These are phyloP conservation scores for Tenthredo distinguenda DNA, from an alignment of 2,888 invertebrate genomes.

Conservation along the genomic window DNA sequence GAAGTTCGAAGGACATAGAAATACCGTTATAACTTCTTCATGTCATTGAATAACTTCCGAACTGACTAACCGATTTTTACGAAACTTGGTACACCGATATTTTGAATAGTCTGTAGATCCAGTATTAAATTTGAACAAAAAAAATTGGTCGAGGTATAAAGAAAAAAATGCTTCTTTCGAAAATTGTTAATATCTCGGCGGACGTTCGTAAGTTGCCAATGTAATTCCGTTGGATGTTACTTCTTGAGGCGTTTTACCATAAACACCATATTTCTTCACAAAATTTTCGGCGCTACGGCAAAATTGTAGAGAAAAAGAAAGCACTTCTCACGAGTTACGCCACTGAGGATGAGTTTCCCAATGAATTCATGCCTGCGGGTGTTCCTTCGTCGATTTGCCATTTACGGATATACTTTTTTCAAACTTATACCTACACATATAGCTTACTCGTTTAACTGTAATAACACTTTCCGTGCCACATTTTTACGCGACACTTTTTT, in stretches of 20 bases:
- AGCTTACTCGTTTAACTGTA: slow-evolving; percentile 2
- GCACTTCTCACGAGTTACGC: not conserved
- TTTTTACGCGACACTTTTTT: slow-evolving; percentile 7
- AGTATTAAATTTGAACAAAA: too few species aligned
- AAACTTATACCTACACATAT: not conserved
- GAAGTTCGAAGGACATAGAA: too few species aligned
- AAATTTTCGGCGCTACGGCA: not conserved
- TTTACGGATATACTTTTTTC: slow-evolving; percentile 18
- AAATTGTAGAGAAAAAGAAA: not conserved
- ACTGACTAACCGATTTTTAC: not conserved
- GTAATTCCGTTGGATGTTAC: too few species aligned
- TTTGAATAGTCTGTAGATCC: not conserved
- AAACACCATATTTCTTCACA: too few species aligned
- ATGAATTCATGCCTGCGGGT: not conserved
- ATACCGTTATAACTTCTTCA: not conserved
- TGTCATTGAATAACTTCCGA: not conserved
- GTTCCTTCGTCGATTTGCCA: slow-evolving; percentile 28
- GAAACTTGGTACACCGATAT: not conserved
- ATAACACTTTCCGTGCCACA: slow-evolving; percentile 3
- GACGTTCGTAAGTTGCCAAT: too few species aligned
- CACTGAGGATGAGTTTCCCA: slow-evolving; percentile 29
- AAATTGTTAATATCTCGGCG: too few species aligned
- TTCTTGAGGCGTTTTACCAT: too few species aligned
- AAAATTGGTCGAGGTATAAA: too few species aligned
- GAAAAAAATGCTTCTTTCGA: too few species aligned